Evolutionary conservation across 2,888 invertebrate species (phyloP).

Genomic region (Harpalus rufipes): DNA sequence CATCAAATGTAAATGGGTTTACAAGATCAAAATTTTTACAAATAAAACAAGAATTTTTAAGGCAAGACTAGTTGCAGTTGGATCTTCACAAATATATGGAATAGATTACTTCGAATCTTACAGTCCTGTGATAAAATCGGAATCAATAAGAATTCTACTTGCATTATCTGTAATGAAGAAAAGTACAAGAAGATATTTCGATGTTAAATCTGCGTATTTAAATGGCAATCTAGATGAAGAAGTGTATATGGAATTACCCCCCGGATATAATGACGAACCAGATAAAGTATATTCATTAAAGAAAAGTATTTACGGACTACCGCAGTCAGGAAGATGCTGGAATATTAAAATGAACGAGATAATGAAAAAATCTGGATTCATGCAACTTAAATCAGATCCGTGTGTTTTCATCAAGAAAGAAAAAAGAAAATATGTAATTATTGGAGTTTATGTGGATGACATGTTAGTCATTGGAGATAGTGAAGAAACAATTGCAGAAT

Average conservation of each 20-base stretch:
- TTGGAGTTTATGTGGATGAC: conserved; percentile 11
- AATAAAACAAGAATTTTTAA: not conserved
- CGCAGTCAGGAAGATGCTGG: conserved; percentile 15
- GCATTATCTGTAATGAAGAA: conserved; percentile 1
- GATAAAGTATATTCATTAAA: not conserved
- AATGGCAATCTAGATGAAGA: not conserved
- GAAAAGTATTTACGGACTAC: not conserved
- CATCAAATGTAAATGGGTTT: not conserved
- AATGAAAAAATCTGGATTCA: conserved; percentile 5
- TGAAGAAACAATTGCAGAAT: not conserved
- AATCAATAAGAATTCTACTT: not conserved
- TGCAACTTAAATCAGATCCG: not conserved
- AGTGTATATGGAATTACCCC: conserved; percentile 4
- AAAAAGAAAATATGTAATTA: not conserved
- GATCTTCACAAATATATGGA: not conserved
- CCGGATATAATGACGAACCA: conserved; percentile 1
- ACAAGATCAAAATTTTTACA: not conserved
- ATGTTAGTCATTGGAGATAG: not conserved
- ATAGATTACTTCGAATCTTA: not conserved
- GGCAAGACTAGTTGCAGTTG: conserved; percentile 11
- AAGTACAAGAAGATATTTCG: conserved; percentile 2
- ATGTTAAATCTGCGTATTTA: not conserved
- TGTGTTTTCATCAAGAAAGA: not conserved
- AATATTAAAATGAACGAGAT: not conserved
- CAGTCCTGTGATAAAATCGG: conserved; percentile 1